phyloP scores from a whole-genome alignment of 1,140 invertebrate species.

The Polypedilum pembai region DNA sequence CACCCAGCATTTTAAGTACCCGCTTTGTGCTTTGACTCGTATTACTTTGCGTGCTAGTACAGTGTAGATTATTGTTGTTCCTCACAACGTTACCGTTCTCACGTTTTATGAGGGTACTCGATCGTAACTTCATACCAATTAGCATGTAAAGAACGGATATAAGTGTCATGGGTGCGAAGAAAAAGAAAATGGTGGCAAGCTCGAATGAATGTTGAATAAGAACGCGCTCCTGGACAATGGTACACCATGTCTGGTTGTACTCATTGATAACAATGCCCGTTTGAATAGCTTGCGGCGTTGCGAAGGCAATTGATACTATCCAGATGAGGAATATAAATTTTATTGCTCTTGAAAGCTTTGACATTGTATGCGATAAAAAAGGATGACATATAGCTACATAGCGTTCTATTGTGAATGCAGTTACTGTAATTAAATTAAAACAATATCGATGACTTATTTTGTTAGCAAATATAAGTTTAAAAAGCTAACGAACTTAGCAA shows the following conservation, averaged over 20 bases:
- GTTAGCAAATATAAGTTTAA: too few species aligned
- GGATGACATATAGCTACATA: slow-evolving; percentile 94
- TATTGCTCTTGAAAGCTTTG: slow-evolving; percentile 63
- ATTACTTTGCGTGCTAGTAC: slow-evolving; percentile 33
- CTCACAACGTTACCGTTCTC: slow-evolving; percentile 6
- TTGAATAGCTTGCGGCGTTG: slow-evolving; percentile 71
- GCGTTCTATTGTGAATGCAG: slow-evolving; percentile 88
- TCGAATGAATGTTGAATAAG: slow-evolving; percentile 57
- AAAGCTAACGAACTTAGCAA: too few species aligned
- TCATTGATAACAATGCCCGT: slow-evolving; percentile 56
- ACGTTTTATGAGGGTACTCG: slow-evolving; percentile 41
- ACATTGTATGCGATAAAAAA: slow-evolving; percentile 78
- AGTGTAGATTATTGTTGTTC: not conserved
- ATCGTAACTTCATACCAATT: slow-evolving; percentile 58
- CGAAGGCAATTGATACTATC: slow-evolving; percentile 61
- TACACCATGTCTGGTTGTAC: slow-evolving; percentile 46
- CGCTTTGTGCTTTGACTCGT: slow-evolving; percentile 44
- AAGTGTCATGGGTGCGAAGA: slow-evolving; percentile 67
- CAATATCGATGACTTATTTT: not conserved
- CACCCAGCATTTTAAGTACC: slow-evolving; percentile 58
- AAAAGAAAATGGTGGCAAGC: slow-evolving; percentile 66
- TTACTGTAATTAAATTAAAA: slow-evolving; percentile 44
- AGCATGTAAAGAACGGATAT: slow-evolving; percentile 63
- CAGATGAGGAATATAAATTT: slow-evolving; percentile 63
- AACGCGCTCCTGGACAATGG: slow-evolving; percentile 48